Evolutionary conservation across 2,888 invertebrate species (phyloP).

Genomic region (Glyphotaelius pellucidus): DNA sequence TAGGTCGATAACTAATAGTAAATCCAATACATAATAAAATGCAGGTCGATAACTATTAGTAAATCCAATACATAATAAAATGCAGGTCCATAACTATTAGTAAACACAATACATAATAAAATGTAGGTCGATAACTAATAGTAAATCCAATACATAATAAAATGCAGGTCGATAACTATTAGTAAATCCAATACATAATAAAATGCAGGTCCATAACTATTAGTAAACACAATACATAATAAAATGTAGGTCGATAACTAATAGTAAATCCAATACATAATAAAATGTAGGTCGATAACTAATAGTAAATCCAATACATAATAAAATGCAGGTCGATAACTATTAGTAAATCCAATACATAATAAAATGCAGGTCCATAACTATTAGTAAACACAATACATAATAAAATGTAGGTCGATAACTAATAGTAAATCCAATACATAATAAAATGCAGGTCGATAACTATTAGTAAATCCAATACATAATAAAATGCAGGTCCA

Average conservation of each 20-base stretch:
- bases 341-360: background rate
- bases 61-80: background rate
- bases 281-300: background rate
- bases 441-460: background rate
- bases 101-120: background rate
- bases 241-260: background rate
- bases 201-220: background rate
- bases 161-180: background rate
- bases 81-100: background rate
- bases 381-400: background rate
- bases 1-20: too few relatives aligned
- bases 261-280: background rate
- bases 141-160: background rate
- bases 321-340: background rate
- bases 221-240: background rate
- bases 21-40: background rate
- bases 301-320: background rate
- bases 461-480: background rate
- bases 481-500: background rate
- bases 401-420: background rate
- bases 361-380: background rate
- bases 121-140: background rate
- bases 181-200: background rate
- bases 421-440: background rate
- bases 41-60: background rate